phyloP scores from a whole-genome alignment of 2,888 invertebrate genomes.

The Helleia helle region DNA sequence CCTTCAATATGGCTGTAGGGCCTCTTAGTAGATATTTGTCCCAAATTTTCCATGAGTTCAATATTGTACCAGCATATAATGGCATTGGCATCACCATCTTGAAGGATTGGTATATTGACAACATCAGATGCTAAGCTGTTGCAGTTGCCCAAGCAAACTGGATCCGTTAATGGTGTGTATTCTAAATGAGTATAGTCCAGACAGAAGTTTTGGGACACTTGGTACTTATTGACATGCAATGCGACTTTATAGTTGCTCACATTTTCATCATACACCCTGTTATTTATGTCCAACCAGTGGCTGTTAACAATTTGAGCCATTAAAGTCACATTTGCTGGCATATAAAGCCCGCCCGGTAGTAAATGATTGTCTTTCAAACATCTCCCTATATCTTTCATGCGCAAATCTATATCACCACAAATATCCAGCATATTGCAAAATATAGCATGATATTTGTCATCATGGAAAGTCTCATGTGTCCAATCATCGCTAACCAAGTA shows the following conservation, averaged over 20 bases:
- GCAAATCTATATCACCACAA: constrained; percentile 72
- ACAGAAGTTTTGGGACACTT: constrained; percentile 72
- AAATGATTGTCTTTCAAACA: constrained; percentile 44
- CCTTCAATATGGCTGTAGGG: constrained; percentile 57
- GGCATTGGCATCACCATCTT: constrained; percentile 57
- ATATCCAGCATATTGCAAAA: constrained; percentile 68
- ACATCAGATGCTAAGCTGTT: constrained; percentile 25
- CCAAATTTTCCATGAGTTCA: constrained; percentile 46
- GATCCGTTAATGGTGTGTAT: constrained; percentile 49
- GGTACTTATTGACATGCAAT: constrained; percentile 72
- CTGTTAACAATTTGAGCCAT: constrained; percentile 75
- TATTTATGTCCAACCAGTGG: constrained; percentile 72
- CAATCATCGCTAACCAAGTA: constrained; percentile 45
- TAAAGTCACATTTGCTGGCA: constrained; percentile 69
- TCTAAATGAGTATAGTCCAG: constrained; percentile 55
- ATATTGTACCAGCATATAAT: constrained; percentile 73
- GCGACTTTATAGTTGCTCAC: constrained; percentile 69
- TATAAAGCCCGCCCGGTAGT: constrained; percentile 50
- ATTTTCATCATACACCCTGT: constrained; percentile 72
- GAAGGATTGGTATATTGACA: constrained; percentile 35
- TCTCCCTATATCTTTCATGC: constrained; percentile 33
- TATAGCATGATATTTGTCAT: constrained; percentile 65
- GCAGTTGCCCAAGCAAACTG: constrained; percentile 34
- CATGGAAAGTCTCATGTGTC: constrained; percentile 32
- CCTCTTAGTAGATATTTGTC: constrained; percentile 53